Conservation (phyloP, 2,888 invertebrate genomes). For the Pseudococcus longispinus region DNA sequence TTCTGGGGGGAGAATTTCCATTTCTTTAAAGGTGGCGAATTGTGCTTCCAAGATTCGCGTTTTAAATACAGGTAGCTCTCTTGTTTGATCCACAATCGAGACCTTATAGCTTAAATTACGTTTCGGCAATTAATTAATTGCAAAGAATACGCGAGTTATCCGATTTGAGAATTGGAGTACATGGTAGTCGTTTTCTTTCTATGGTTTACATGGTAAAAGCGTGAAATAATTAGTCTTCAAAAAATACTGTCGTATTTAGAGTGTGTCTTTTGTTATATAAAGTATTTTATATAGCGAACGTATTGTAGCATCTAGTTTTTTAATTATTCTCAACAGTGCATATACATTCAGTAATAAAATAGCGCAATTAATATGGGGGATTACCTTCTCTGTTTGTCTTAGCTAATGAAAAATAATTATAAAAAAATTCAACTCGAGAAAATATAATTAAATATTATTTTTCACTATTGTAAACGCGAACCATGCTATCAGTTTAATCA, state of each 20-base stretch:
- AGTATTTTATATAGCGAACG: neutral
- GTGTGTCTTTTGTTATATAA: constrained; percentile 28
- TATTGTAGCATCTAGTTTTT: neutral
- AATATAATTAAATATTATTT: neutral
- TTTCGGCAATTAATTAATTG: constrained; percentile 15
- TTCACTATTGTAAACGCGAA: neutral
- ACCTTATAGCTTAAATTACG: neutral
- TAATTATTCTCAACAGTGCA: constrained; percentile 15
- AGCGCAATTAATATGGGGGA: neutral
- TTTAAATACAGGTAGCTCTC: neutral
- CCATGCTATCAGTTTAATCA: neutral
- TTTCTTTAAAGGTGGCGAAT: neutral
- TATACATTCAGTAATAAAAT: neutral
- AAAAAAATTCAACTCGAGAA: neutral
- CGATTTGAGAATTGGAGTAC: neutral
- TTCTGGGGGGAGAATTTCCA: neutral
- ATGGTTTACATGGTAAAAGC: constrained; percentile 1
- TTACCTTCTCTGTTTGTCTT: constrained; percentile 28
- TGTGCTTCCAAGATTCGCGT: neutral
- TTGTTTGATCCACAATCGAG: neutral
- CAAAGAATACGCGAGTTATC: constrained; percentile 2
- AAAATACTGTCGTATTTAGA: constrained; percentile 38
- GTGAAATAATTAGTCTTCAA: constrained; percentile 42
- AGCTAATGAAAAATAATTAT: neutral
- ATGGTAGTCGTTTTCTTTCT: neutral